Conservation (phyloP, 2,113 vertebrate genomes). For the Elephantulus edwardii region DNA sequence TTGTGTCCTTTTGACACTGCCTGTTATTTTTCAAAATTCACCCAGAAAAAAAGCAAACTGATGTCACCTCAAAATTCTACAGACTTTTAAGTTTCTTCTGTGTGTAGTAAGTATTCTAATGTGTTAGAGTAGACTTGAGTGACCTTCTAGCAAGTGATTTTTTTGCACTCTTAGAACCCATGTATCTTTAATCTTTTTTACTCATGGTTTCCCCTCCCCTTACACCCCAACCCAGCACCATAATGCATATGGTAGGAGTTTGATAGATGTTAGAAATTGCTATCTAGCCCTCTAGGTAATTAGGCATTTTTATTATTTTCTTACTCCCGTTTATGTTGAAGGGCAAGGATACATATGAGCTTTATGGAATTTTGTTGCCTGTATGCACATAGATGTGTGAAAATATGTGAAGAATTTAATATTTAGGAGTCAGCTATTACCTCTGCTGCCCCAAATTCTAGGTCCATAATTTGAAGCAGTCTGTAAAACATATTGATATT, state of each 20-base stretch:
- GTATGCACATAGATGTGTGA: not conserved
- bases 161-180: not conserved
- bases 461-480: not conserved
- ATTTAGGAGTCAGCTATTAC: not conserved
- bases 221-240: too few relatives aligned
- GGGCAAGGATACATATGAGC: not conserved
- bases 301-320: constrained; percentile 39
- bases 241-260: not conserved
- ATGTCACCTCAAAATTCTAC: not conserved
- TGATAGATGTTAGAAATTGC: constrained; percentile 5
- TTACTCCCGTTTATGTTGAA: not conserved
- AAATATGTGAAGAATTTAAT: not conserved
- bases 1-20: not conserved
- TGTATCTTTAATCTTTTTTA: not conserved
- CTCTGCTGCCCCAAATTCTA: not conserved
- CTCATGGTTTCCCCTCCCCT: too few relatives aligned
- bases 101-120: not conserved
- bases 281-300: constrained; percentile 38
- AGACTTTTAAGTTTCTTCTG: not conserved
- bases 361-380: not conserved
- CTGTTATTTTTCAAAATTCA: not conserved
- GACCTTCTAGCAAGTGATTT: not conserved
- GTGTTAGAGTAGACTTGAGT: not conserved
- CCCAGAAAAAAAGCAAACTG: not conserved
- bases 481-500: not conserved